A percentile compares a stretch with the other conserved stretches of the same genome.
These are phyloP conservation scores for Steinernema feltiae DNA, from an alignment of 1,140 invertebrate species.

Conservation along the genomic window DNA sequence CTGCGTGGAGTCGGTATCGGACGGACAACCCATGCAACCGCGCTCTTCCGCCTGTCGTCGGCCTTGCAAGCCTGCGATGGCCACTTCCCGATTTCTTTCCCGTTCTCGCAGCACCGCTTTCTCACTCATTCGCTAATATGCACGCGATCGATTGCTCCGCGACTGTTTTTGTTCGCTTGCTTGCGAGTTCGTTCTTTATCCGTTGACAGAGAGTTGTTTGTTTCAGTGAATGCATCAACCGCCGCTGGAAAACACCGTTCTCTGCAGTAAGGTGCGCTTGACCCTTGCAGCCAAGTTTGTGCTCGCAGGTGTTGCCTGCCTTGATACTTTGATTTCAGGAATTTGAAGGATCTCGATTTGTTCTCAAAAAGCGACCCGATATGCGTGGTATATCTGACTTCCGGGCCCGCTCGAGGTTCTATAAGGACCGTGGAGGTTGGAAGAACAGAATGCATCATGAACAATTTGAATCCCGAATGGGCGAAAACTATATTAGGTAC, in stretches of 20 bases:
- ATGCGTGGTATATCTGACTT: conserved; percentile 42
- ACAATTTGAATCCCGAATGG: conserved; percentile 64
- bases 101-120: no score
- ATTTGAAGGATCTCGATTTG: conserved; percentile 44
- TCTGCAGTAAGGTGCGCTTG: neutral
- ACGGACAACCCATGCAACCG: no score
- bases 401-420: conserved; percentile 3
- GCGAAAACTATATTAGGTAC: conserved; percentile 62
- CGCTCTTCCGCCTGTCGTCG: no score
- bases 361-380: conserved; percentile 51
- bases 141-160: neutral
- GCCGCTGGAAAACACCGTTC: neutral
- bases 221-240: neutral
- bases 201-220: no score
- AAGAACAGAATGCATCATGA: conserved; percentile 62
- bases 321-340: conserved; percentile 32
- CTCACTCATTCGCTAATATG: no score
- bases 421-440: conserved; percentile 58
- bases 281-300: conserved; percentile 27
- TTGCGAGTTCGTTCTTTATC: no score
- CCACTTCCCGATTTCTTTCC: no score
- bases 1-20: no score
- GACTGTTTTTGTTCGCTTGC: neutral
- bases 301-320: neutral
- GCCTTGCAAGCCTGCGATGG: no score